A percentile compares a stretch with the other conserved stretches of the same genome.
Conservation (phyloP, 2,888 invertebrate genomes). For the Siphonodentalium dalli region DNA sequence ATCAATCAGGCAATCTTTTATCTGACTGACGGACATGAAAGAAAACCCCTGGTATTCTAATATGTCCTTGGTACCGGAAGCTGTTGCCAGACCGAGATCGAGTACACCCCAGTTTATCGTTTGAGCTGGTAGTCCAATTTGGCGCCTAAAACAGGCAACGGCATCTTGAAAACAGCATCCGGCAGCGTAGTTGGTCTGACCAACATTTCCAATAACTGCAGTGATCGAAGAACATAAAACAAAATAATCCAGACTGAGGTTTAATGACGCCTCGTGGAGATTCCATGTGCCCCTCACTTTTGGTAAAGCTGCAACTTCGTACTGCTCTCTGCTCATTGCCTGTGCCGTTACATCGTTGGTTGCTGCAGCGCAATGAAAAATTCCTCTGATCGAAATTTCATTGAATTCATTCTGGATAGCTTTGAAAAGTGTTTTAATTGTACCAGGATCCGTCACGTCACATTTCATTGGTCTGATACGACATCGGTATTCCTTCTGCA, state of each 20-base stretch:
- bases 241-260: constrained; percentile 50
- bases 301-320: constrained; percentile 33
- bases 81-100: constrained; percentile 36
- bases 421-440: no score
- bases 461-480: no score
- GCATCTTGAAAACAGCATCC: constrained; percentile 49
- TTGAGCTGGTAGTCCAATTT: constrained; percentile 35
- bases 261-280: constrained; percentile 34
- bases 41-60: constrained; percentile 11
- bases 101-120: constrained; percentile 51
- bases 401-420: constrained; percentile 19
- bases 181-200: constrained; percentile 47
- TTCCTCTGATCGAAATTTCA: constrained; percentile 30
- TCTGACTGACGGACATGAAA: constrained; percentile 13
- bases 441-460: no score
- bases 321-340: constrained; percentile 27
- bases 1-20: constrained; percentile 27
- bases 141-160: constrained; percentile 37
- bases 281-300: constrained; percentile 51
- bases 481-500: no score
- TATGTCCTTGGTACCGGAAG: constrained; percentile 20
- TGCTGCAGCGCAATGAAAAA: constrained; percentile 46
- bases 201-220: constrained; percentile 41
- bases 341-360: constrained; percentile 28
- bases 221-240: constrained; percentile 47